Evolutionary conservation across 2,797 vertebrate species (phyloP), one percentile per base, ranked within the genome.

Genomic region (Pangasius sanitwongsei): DNA sequence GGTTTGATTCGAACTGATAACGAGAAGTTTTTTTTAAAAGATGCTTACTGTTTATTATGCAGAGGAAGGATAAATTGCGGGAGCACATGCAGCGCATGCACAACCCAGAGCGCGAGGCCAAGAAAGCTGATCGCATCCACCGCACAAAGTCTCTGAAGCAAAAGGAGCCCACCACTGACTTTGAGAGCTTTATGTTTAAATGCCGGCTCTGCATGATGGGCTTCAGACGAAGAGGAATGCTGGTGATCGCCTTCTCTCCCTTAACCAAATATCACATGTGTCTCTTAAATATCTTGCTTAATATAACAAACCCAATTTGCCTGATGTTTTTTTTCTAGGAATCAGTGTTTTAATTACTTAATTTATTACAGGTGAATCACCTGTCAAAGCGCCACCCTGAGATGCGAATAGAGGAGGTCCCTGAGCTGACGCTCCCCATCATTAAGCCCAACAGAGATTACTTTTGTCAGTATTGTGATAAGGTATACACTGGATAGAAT

Each of bases 61-160:
- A 99, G 98, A 97, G 99, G 90, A 99, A 99, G 89, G 99, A 99
- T 95, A 99, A 99, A 87, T 95, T 99, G 67, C 96, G 98, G 74
- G 99, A 99, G 90, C 99, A 99, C 95, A 99, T 99, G 99, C 98
- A 99, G 89, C 96, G 99, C 53, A 99, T 99, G 99, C 99, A 99
- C 93, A 99, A 99, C 87, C 99, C 99, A 0, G 99, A 99, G 92
- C 95, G 98, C 67, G 99, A 99, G 92, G 98, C 98, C 84, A 99
- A 98, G 95, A 99, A 99, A 92, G 98, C 98, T 0, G 98, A 99
- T 92, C 96, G 98, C 5, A 97, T 97, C 90, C 97, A 98, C 90
- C 97, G 98, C 89, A 97, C 98, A 70, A 99, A 99, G 92, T 95
- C 97, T 0, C 97, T 98, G 90, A 99, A 99, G 89, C 97, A 98